phyloP scores from a whole-genome alignment of 2,113 vertebrate genomes.

The Trogon surrucura region DNA sequence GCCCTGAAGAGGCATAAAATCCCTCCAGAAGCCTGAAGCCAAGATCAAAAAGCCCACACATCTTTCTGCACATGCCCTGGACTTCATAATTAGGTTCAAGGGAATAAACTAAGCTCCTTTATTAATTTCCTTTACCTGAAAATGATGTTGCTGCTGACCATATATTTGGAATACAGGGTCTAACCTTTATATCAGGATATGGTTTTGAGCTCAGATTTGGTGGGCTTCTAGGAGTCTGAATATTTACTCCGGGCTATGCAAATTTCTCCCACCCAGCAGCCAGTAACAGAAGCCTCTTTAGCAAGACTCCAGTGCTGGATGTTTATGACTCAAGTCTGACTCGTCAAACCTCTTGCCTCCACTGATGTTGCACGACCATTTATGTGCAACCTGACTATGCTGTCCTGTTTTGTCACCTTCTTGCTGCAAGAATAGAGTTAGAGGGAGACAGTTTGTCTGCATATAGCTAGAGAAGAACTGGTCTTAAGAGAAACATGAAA shows the following conservation, averaged over 20 bases:
- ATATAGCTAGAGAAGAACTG: neutral
- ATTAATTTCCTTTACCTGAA: neutral
- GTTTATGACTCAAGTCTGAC: neutral
- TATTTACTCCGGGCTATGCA: neutral
- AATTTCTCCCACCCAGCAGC: neutral
- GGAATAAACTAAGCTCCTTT: neutral
- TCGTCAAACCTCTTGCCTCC: neutral
- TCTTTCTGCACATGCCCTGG: neutral
- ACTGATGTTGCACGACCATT: neutral
- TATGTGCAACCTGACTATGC: rapidly evolving
- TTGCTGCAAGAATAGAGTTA: neutral
- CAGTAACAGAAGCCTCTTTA: neutral
- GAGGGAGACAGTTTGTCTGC: neutral
- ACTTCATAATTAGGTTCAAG: neutral
- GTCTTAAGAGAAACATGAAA: neutral
- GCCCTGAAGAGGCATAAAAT: neutral
- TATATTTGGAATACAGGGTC: neutral
- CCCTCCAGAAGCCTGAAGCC: neutral
- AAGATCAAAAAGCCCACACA: neutral
- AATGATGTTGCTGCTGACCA: neutral
- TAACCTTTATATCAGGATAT: neutral
- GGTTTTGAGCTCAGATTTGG: neutral
- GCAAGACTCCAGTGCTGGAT: neutral
- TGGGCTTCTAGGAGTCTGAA: neutral
- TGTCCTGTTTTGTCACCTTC: neutral